Conservation (phyloP, 2,113 vertebrate species). For the Muntiacus reevesi region DNA sequence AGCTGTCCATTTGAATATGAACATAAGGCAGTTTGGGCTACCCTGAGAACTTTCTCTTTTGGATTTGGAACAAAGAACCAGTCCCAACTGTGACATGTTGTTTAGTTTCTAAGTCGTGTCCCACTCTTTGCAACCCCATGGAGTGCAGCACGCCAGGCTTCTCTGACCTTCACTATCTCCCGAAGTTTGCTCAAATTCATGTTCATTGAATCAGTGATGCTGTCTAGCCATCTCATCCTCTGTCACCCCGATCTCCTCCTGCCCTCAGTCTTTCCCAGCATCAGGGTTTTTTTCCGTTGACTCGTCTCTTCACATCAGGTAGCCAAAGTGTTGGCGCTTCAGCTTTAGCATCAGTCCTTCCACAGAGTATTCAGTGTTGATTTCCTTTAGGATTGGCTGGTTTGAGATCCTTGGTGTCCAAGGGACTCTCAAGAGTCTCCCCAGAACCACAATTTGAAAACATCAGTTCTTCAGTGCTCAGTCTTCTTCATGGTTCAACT, state of each 20-base stretch:
- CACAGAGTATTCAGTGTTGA: background rate
- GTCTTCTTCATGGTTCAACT: background rate
- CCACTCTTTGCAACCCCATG: background rate
- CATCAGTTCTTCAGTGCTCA: background rate
- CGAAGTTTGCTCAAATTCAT: rapidly evolving
- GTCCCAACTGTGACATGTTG: background rate
- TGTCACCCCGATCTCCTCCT: background rate
- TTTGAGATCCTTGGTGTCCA: background rate
- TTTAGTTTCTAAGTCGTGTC: background rate
- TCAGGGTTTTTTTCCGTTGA: background rate
- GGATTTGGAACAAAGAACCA: background rate
- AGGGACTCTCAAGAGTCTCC: background rate
- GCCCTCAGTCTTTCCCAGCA: background rate
- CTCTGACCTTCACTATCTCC: background rate
- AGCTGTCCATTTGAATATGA: background rate
- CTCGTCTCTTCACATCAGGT: background rate
- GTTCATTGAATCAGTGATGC: background rate
- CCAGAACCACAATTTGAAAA: background rate
- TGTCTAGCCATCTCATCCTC: background rate
- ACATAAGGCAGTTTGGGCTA: background rate
- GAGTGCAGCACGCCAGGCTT: background rate
- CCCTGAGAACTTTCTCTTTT: background rate
- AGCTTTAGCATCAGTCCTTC: background rate
- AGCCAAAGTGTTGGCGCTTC: background rate
- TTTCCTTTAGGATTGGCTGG: background rate